Percentiles rank a stretch among this genome's conserved stretches.
Conservation (phyloP, 2,113 vertebrate species). For the Thamnaconus septentrionalis region DNA sequence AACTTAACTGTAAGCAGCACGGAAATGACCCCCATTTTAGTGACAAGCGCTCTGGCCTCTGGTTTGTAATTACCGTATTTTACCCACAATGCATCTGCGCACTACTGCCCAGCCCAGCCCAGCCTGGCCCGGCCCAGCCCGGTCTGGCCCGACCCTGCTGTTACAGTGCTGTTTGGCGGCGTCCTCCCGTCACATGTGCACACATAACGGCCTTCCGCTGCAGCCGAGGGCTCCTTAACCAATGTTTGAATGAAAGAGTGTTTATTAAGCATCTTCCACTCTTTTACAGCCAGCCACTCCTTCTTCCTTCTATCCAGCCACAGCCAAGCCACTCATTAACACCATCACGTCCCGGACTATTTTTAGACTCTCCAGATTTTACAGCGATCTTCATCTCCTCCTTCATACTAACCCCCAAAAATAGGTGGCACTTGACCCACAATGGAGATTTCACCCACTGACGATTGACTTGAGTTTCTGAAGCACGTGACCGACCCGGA, state of each 20-base stretch:
- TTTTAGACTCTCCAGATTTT: not conserved
- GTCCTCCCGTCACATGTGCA: conserved; percentile 20
- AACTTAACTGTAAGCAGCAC: conserved; percentile 35
- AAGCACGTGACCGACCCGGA: too few relatives aligned
- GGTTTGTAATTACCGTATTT: conserved; percentile 53
- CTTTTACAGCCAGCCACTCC: too few relatives aligned
- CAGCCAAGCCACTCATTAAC: not conserved
- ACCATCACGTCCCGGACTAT: not conserved
- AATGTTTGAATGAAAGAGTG: conserved; percentile 14
- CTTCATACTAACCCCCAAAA: too few relatives aligned
- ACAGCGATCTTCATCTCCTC: not conserved
- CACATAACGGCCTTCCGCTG: conserved; percentile 9
- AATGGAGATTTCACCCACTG: too few relatives aligned
- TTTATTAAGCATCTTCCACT: conserved; percentile 30
- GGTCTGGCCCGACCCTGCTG: too few relatives aligned
- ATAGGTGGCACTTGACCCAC: too few relatives aligned
- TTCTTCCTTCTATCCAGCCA: not conserved
- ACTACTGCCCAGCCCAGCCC: conserved; percentile 13
- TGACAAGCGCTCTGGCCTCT: conserved; percentile 23
- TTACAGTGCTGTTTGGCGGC: not conserved
- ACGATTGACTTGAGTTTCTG: too few relatives aligned
- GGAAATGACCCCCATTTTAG: conserved; percentile 58
- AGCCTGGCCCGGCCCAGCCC: too few relatives aligned
- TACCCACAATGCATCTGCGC: conserved; percentile 48
- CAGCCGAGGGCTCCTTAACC: not conserved